Conservation (phyloP, 2,888 invertebrate genomes). For the Epinotia brunnichana region DNA sequence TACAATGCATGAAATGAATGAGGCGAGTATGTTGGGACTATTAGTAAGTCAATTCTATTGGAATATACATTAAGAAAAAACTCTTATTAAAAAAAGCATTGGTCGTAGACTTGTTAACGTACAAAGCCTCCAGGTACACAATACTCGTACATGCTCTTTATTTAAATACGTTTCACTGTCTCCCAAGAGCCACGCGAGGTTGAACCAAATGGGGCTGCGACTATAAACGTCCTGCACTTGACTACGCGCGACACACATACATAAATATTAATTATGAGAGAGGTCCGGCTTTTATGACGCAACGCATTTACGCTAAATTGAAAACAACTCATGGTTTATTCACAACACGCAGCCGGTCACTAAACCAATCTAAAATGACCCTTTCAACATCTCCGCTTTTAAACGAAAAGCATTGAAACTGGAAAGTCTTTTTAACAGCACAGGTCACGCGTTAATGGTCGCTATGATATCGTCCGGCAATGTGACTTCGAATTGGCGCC, state of each 20-base stretch:
- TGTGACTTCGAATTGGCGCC: conserved; percentile 46
- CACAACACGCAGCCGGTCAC: conserved; percentile 64
- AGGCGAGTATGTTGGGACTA: too few relatives aligned
- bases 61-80: too few relatives aligned
- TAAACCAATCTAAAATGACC: conserved; percentile 63
- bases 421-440: conserved; percentile 50
- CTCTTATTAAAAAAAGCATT: too few relatives aligned
- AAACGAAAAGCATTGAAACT: conserved; percentile 36
- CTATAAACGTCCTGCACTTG: conserved; percentile 33
- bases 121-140: too few relatives aligned
- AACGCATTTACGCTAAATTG: conserved; percentile 82
- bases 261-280: conserved; percentile 76
- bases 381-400: conserved; percentile 57
- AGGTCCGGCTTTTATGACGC: conserved; percentile 73
- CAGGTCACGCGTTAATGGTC: conserved; percentile 56
- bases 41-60: too few relatives aligned
- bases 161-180: neutral
- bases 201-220: conserved; percentile 12
- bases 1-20: too few relatives aligned
- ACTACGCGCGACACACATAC: conserved; percentile 58
- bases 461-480: conserved; percentile 43
- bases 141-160: too few relatives aligned
- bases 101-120: too few relatives aligned
- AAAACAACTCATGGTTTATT: conserved; percentile 83
- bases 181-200: conserved; percentile 9